Conservation (phyloP, 2,797 vertebrate genomes). For the Sternarchorhynchus goeldii region DNA sequence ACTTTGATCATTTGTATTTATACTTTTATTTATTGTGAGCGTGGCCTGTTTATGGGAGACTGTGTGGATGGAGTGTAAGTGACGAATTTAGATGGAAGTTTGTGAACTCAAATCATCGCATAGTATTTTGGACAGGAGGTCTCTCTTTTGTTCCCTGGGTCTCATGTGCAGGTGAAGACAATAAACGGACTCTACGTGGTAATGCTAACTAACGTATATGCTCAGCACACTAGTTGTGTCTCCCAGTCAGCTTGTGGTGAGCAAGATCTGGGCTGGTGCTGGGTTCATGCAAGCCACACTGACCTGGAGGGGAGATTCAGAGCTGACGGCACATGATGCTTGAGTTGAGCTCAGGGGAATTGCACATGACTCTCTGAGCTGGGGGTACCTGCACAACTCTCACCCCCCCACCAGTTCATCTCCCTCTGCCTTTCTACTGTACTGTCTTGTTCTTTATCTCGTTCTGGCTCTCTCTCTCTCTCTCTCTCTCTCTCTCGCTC, state of each 20-base stretch:
- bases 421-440: background rate
- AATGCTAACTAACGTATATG: slow-evolving; percentile 22
- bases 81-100: slow-evolving; percentile 26
- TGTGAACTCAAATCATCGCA: slow-evolving; percentile 33
- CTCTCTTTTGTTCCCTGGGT: slow-evolving; percentile 1
- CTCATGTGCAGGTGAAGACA: slow-evolving; percentile 11
- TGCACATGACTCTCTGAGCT: slow-evolving; percentile 72
- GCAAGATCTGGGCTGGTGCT: slow-evolving; percentile 3
- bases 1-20: slow-evolving; percentile 46
- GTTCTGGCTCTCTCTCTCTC: slow-evolving; percentile 14
- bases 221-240: slow-evolving; percentile 10
- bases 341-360: slow-evolving; percentile 77
- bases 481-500: slow-evolving; percentile 1
- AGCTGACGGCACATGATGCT: slow-evolving; percentile 51
- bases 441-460: background rate
- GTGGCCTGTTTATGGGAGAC: slow-evolving; percentile 49
- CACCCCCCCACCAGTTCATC: slow-evolving; percentile 52
- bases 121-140: slow-evolving; percentile 25
- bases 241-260: slow-evolving; percentile 3
- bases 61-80: slow-evolving; percentile 52
- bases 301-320: slow-evolving; percentile 18
- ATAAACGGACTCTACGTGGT: background rate
- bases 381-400: slow-evolving; percentile 74
- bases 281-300: slow-evolving; percentile 16
- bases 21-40: slow-evolving; percentile 59